phyloP scores from a whole-genome alignment of 2,888 invertebrate genomes.

The Archips xylosteana region DNA sequence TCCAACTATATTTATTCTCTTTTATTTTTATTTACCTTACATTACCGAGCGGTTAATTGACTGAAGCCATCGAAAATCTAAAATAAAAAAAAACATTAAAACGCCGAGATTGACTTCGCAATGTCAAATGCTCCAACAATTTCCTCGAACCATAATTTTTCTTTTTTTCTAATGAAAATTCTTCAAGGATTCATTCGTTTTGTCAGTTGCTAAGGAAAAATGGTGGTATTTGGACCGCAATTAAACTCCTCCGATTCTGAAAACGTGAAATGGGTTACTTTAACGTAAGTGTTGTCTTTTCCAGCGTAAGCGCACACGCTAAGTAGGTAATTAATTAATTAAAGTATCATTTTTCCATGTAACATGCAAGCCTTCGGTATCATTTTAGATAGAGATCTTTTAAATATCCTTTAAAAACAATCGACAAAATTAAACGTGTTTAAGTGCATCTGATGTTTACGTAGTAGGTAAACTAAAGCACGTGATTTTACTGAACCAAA shows the following conservation, averaged over 20 bases:
- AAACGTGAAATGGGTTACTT: background rate
- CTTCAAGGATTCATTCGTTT: conserved; percentile 4
- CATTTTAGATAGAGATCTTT: too few relatives aligned
- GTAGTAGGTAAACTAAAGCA: background rate
- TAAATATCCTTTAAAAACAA: too few relatives aligned
- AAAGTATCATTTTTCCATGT: too few relatives aligned
- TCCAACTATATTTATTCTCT: too few relatives aligned
- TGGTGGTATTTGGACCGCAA: background rate
- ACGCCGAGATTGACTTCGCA: conserved; percentile 4
- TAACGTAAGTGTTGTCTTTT: background rate
- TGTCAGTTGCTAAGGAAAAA: conserved; percentile 16
- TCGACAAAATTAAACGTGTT: too few relatives aligned
- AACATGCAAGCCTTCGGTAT: too few relatives aligned
- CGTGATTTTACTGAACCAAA: background rate
- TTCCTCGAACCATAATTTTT: conserved; percentile 11
- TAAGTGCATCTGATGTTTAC: background rate
- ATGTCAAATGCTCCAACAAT: conserved; percentile 14
- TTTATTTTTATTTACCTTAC: background rate
- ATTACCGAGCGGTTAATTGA: background rate
- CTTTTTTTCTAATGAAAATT: conserved; percentile 17
- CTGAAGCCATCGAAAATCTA: background rate
- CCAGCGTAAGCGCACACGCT: too few relatives aligned
- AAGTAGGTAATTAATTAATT: too few relatives aligned
- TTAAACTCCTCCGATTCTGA: background rate
- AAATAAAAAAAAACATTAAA: background rate